These are phyloP conservation scores for Timandra comae DNA, from an alignment of 2,888 invertebrate species.

Conservation along the genomic window DNA sequence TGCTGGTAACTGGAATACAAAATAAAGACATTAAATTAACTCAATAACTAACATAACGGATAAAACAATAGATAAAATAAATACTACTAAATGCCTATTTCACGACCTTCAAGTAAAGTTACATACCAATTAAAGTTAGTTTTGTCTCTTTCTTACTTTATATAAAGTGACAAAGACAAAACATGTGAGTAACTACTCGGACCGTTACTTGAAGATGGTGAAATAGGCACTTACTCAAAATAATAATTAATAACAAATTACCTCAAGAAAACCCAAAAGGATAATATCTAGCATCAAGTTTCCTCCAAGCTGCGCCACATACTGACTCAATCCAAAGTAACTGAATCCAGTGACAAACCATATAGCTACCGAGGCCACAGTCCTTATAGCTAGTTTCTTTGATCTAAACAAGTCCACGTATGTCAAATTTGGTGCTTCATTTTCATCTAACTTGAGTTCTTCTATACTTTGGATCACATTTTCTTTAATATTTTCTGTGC, in stretches of 20 bases:
- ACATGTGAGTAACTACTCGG: too few relatives aligned
- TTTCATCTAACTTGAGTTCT: slow-evolving; percentile 26
- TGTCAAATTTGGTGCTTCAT: slow-evolving; percentile 20
- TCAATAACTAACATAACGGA: too few relatives aligned
- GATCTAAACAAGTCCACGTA: slow-evolving; percentile 41
- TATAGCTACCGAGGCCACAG: slow-evolving; percentile 26
- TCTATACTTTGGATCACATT: slow-evolving; percentile 30
- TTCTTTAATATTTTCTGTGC: slow-evolving; percentile 29
- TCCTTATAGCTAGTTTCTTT: slow-evolving; percentile 29
- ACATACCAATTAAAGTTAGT: too few relatives aligned
- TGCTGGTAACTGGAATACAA: slow-evolving; percentile 37
- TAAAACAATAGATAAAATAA: too few relatives aligned
- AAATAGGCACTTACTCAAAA: too few relatives aligned
- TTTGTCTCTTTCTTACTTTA: too few relatives aligned
- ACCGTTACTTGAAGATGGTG: too few relatives aligned
- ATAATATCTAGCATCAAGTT: slow-evolving; percentile 36
- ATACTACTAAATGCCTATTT: too few relatives aligned
- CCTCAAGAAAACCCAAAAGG: slow-evolving; percentile 40
- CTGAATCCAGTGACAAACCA: slow-evolving; percentile 39
- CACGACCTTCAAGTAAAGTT: too few relatives aligned
- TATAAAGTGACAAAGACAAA: too few relatives aligned
- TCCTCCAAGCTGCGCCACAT: slow-evolving; percentile 33
- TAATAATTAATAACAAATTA: slow-evolving; percentile 12
- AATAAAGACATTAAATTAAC: too few relatives aligned
- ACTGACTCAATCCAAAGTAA: slow-evolving; percentile 45